Percentiles rank a stretch among this genome's conserved stretches.
phyloP scores from a whole-genome alignment of 2,113 vertebrate genomes.

The Corythornis cristatus region DNA sequence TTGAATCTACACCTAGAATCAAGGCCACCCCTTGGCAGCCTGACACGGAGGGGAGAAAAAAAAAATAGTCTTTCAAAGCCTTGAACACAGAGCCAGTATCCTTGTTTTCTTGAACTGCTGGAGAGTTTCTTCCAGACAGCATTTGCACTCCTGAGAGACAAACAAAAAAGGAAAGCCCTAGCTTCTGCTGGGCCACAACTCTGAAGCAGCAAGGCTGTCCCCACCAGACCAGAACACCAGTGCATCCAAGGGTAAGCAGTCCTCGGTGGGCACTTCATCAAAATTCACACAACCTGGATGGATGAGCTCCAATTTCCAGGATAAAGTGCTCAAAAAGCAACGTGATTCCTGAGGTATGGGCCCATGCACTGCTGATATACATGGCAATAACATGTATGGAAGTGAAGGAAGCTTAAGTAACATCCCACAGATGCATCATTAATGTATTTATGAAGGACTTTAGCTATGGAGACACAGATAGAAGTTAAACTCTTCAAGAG shows the following conservation, averaged over 20 bases:
- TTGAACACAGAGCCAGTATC: slow-evolving; percentile 7
- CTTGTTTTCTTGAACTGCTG: fast-evolving
- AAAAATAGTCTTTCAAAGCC: background rate
- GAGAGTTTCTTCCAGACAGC: background rate
- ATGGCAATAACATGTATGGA: fast-evolving
- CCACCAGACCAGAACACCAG: background rate
- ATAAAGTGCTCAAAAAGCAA: background rate
- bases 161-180: background rate
- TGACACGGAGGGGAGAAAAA: background rate
- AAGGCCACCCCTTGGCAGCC: background rate
- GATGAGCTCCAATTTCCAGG: fast-evolving
- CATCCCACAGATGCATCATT: background rate
- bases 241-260: background rate
- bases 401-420: background rate
- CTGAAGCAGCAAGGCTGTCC: background rate
- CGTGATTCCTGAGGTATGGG: fast-evolving
- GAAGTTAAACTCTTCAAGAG: background rate
- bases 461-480: background rate
- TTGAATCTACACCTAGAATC: slow-evolving; percentile 6
- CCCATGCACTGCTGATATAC: background rate
- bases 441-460: background rate
- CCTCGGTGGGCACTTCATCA: fast-evolving
- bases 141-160: fast-evolving
- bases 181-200: background rate
- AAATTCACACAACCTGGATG: background rate